Base-by-base conservation (phyloP, 2,113 vertebrate species). In the Salminus brasiliensis region DNA sequence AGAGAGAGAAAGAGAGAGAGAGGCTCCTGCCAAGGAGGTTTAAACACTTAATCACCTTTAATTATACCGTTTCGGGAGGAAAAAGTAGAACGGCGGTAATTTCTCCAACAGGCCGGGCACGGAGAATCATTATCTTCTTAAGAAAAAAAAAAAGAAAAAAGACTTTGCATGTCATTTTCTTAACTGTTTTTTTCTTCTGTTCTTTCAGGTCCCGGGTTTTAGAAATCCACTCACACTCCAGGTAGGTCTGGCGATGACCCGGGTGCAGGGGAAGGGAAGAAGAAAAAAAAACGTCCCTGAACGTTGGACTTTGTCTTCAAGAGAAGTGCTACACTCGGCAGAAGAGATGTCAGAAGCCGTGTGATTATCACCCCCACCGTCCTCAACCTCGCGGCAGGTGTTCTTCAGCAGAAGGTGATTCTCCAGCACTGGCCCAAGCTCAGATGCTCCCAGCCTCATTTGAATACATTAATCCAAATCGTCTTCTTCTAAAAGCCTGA, bases 21-120 rank as follows among this genome's bases (percentile, higher is more conserved):
- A 30, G 79, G 80, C 79, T 83, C 45, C 76, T 73, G 71, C 81
- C 74, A 80, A 60, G 65, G 68, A 72, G 70, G 67, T 84, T 87
- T 84, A 84, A 87, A 84, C 68, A 63, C 83, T 86, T 85, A 88
- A 88, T 86, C 47, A 45, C 39, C 73, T 85, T 85, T 87, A 88
- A 88, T 88, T 85, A 85, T 65, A 72, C 63, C 71, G 60, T 74
- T 84, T 85, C 59, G 68, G 59, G 65, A 53, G 49, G 72, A 74
- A 80, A 80, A 82, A 41, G 57, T 85, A 73, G 69, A 68, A 68
- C 49, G 71, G 27, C 62, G 78, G 72, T 81, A 59, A 80, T 82
- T 63, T 27, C 45, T 70, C 70, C 62, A 69, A 79, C 25, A 73
- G 68, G 75, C 68, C 66, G 53, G 49, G 39, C 78, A 49, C 11